Conservation (phyloP, 2,888 invertebrate species). For the Netelia fuscicornis region DNA sequence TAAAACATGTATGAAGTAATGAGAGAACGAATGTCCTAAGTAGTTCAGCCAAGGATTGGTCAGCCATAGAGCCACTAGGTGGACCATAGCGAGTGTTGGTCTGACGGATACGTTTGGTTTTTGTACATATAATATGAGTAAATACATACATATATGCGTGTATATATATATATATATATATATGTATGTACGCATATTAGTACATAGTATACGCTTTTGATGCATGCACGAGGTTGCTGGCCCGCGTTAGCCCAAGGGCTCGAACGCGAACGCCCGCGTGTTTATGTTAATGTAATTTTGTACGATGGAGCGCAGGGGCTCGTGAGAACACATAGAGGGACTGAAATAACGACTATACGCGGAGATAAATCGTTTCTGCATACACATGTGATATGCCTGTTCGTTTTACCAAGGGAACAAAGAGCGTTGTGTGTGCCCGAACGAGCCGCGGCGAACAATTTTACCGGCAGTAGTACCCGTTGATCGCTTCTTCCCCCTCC, state of each 20-base stretch:
- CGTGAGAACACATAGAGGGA: conserved; percentile 15
- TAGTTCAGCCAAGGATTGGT: too few species aligned
- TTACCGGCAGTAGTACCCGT: conserved; percentile 61
- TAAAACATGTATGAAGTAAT: too few species aligned
- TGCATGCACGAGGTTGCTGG: conserved; percentile 55
- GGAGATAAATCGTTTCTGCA: conserved; percentile 70
- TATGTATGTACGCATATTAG: background rate
- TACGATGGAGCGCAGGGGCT: conserved; percentile 47
- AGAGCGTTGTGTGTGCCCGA: conserved; percentile 19
- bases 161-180: background rate
- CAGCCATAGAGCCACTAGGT: too few species aligned
- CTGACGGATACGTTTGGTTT: too few species aligned
- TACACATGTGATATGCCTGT: conserved; percentile 63
- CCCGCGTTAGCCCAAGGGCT: conserved; percentile 50
- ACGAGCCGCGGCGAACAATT: conserved; percentile 56
- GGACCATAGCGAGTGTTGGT: too few species aligned
- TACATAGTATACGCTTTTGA: conserved; percentile 40
- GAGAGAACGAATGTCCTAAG: too few species aligned
- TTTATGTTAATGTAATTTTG: conserved; percentile 62
- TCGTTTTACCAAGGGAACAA: conserved; percentile 55
- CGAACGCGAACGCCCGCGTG: conserved; percentile 52
- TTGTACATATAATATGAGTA: too few species aligned
- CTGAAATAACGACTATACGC: conserved; percentile 66
- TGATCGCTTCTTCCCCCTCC: conserved; percentile 33
- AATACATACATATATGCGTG: background rate